Evolutionary conservation across 2,888 invertebrate species (phyloP).

Genomic region (Pasiphila rectangulata): DNA sequence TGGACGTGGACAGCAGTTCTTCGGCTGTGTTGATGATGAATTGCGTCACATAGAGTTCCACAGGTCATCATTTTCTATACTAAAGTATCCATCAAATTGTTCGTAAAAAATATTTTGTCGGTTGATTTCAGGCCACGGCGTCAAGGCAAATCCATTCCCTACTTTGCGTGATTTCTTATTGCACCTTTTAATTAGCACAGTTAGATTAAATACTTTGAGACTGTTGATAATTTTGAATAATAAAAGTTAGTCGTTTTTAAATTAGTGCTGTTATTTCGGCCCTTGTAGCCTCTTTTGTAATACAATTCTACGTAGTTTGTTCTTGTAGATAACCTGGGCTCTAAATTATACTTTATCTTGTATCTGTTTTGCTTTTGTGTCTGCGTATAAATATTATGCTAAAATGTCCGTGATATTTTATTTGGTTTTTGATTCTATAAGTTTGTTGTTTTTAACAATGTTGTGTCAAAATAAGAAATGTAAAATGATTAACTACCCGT

Average conservation of each 20-base stretch:
- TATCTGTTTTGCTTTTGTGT: background rate
- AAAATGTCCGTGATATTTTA: conserved; percentile 18
- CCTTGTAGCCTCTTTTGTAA: conserved; percentile 13
- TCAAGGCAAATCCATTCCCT: conserved; percentile 67
- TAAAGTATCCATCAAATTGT: conserved; percentile 8
- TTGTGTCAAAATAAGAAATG: background rate
- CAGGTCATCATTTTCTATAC: no score
- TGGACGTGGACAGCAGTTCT: no score
- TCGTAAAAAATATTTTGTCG: conserved; percentile 50
- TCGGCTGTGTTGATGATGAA: no score
- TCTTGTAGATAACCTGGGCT: conserved; percentile 14
- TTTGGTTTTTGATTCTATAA: conserved; percentile 25
- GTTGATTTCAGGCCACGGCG: conserved; percentile 70
- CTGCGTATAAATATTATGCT: conserved; percentile 28
- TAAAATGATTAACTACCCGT: background rate
- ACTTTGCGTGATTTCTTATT: conserved; percentile 51
- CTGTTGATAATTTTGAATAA: conserved; percentile 27
- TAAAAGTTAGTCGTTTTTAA: conserved; percentile 20
- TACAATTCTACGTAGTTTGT: background rate
- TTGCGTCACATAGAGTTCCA: no score
- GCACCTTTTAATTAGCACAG: conserved; percentile 14
- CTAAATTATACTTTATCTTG: background rate
- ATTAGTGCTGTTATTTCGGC: conserved; percentile 16
- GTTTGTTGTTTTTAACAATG: background rate
- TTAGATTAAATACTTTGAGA: conserved; percentile 26